Evolutionary conservation across 2,797 vertebrate genomes (phyloP).

Genomic region (Eospalax fontanierii): DNA sequence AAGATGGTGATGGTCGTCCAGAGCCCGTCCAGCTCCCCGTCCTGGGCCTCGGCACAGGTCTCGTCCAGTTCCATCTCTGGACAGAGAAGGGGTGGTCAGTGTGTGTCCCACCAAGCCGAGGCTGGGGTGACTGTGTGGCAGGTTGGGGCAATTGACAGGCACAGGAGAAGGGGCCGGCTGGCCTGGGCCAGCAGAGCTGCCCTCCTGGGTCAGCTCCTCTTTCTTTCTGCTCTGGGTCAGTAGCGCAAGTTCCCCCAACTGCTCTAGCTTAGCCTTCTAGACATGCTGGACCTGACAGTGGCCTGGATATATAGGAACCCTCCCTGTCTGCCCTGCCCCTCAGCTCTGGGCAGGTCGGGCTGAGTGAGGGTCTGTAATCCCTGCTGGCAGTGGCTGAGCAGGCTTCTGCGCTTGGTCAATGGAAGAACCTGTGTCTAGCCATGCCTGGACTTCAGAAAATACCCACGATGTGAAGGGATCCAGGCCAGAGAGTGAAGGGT

Average conservation of each 20-base stretch:
- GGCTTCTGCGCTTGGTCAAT: background rate
- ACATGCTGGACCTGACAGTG: background rate
- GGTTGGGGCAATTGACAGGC: too few species aligned
- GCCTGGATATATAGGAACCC: background rate
- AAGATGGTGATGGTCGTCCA: constrained; percentile 91
- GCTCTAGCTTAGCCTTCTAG: too few species aligned
- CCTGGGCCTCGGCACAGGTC: constrained; percentile 69
- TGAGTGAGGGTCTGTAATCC: background rate
- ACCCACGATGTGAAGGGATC: too few species aligned
- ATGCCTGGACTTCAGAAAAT: background rate
- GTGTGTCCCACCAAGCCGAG: rapidly evolving
- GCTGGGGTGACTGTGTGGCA: rapidly evolving
- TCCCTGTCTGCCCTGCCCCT: background rate
- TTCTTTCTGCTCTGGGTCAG: too few species aligned
- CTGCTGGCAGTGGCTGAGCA: background rate
- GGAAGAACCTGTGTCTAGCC: too few species aligned
- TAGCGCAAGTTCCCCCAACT: too few species aligned
- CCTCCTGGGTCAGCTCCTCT: background rate
- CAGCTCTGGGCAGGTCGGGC: too few species aligned
- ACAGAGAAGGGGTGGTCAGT: constrained; percentile 55
- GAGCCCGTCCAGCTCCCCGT: constrained; percentile 88
- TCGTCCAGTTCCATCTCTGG: constrained; percentile 62
- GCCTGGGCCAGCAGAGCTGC: background rate
- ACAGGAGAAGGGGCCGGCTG: too few species aligned
- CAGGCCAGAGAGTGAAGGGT: background rate